phyloP scores from a whole-genome alignment of 1,140 invertebrate species.

The Zelostemma sp. region DNA sequence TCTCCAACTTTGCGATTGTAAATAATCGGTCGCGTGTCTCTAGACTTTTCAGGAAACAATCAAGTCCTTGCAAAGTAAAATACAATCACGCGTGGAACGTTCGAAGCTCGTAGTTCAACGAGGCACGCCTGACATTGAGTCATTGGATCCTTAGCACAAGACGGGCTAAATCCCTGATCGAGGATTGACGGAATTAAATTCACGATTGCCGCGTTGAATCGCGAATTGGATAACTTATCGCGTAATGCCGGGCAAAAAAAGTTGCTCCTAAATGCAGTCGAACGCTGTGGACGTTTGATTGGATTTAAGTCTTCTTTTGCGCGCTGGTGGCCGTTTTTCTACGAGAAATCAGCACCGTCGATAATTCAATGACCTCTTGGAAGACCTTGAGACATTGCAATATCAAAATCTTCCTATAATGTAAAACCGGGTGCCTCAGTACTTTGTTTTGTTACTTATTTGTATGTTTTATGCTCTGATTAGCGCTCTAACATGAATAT shows the following conservation, averaged over 20 bases:
- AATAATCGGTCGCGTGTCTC: conserved; percentile 4
- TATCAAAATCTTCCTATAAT: conserved; percentile 3
- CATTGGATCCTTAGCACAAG: conserved; percentile 73
- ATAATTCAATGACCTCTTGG: too few relatives aligned
- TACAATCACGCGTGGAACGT: conserved; percentile 86
- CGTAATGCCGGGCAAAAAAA: not conserved
- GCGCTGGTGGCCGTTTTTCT: too few relatives aligned
- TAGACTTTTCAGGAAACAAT: conserved; percentile 88
- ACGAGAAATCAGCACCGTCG: too few relatives aligned
- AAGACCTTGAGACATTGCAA: too few relatives aligned
- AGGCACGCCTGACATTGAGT: conserved; percentile 83
- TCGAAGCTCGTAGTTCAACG: conserved; percentile 88
- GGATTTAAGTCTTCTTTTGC: not conserved
- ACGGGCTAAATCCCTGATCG: conserved; percentile 22
- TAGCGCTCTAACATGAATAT: not conserved
- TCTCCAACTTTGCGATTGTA: conserved; percentile 18
- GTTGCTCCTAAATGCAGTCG: not conserved
- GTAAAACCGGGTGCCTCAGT: conserved; percentile 6
- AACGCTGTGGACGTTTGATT: too few relatives aligned
- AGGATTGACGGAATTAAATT: conserved; percentile 10
- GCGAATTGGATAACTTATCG: not conserved
- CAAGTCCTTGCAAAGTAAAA: conserved; percentile 88
- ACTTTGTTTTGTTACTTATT: conserved; percentile 46
- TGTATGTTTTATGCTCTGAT: conserved; percentile 27
- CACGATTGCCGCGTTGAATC: not conserved